A percentile compares a stretch with the other conserved stretches of the same genome.
These are phyloP conservation scores for Rhopalosiphum maidis DNA, from an alignment of 1,140 invertebrate genomes.

Conservation along the genomic window DNA sequence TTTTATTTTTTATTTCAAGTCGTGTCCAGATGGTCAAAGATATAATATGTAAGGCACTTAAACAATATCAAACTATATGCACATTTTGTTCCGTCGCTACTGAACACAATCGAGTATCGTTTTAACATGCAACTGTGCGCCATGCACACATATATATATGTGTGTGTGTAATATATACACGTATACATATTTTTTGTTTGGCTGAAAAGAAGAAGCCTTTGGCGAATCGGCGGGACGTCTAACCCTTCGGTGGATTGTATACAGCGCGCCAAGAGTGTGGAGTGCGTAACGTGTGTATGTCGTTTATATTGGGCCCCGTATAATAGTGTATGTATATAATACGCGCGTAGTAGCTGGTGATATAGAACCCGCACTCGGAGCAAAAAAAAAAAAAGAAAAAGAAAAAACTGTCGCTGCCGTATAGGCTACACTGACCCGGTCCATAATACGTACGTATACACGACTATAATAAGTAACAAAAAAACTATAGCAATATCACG, in stretches of 20 bases:
- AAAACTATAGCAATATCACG: slow-evolving; percentile 25
- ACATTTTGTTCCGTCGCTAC: slow-evolving; percentile 13
- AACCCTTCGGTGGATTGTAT: slow-evolving; percentile 16
- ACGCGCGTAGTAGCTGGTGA: not conserved
- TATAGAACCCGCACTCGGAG: not conserved
- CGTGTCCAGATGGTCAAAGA: not conserved
- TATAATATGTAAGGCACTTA: not conserved
- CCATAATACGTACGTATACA: not conserved
- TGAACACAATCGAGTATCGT: slow-evolving; percentile 15
- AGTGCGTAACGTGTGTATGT: not conserved
- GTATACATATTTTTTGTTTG: not conserved
- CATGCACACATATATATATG: not conserved
- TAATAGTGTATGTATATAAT: not conserved
- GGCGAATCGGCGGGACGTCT: slow-evolving; percentile 40
- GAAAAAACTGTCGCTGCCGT: not conserved
- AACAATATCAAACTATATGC: not conserved
- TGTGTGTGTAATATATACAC: too few relatives aligned
- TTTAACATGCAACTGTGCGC: slow-evolving; percentile 14
- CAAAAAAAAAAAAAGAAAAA: slow-evolving; percentile 4
- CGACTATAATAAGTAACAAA: slow-evolving; percentile 18
- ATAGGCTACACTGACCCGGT: not conserved
- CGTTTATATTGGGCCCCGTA: not conserved
- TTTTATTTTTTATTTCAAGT: not conserved
- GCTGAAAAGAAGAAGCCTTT: slow-evolving; percentile 35
- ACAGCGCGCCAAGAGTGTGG: not conserved